These are phyloP conservation scores for Thermophis baileyi DNA, from an alignment of 2,113 vertebrate species.

Conservation along the genomic window DNA sequence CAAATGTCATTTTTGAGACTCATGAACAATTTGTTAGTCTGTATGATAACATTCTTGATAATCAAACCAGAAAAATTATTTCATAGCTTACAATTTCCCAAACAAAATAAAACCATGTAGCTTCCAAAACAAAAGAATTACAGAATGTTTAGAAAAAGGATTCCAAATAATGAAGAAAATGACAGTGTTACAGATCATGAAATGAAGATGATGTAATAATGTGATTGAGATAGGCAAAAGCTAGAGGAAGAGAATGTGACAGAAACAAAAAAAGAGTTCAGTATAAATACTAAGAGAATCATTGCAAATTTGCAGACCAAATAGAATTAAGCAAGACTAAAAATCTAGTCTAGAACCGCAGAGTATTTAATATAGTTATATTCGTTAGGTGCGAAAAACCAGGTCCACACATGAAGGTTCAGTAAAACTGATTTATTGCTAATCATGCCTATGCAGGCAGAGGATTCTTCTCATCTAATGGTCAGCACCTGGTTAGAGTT, in stretches of 20 bases:
- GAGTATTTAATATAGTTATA: neutral
- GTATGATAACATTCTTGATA: neutral
- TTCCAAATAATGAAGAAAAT: neutral
- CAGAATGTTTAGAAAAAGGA: neutral
- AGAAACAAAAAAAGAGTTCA: neutral
- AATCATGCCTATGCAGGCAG: neutral
- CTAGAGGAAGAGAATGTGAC: rapidly evolving
- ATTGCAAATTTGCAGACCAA: neutral
- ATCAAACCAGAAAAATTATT: neutral
- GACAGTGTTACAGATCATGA: neutral
- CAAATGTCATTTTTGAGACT: conserved; percentile 1
- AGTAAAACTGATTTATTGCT: neutral
- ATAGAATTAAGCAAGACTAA: neutral
- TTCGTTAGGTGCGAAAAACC: neutral
- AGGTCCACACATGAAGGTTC: neutral
- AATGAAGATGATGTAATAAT: neutral
- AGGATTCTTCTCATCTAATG: neutral
- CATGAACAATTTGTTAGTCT: conserved; percentile 16
- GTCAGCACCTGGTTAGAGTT: neutral
- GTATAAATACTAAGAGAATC: neutral
- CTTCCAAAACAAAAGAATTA: neutral
- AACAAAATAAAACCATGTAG: neutral
- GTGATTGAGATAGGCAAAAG: neutral
- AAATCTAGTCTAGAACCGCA: neutral
- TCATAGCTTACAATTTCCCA: neutral